Base-by-base conservation (phyloP, 2,113 vertebrate species). In the Benthochromis sp. region DNA sequence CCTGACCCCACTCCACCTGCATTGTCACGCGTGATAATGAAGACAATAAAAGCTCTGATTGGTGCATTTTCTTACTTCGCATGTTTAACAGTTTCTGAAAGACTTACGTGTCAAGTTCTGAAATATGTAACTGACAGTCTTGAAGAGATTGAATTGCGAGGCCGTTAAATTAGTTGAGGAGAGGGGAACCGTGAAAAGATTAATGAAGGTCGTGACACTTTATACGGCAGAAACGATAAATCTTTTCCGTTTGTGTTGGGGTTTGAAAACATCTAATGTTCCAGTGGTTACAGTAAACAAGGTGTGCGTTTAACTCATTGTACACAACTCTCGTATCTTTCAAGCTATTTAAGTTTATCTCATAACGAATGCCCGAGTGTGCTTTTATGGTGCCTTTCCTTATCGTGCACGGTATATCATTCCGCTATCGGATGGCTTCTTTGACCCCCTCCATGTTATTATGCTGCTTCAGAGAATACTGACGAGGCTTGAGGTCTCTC, bases 301-400 rank as follows among this genome's bases (percentile, higher is more conserved):
- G 10, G 14, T 78, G 29, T 27, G 12, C 47, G 6, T 36, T 8
- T 36, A 9, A n/a, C 12, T 17, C 69, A 47, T 17, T 19, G 71
- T 31, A 2, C 14, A 78, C 2, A 59, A 40, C 6, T 34, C 19
- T 63, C 21, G 12, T 63, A 84, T 57, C 61, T 38, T 17, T 79
- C 10, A n/a, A 34, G 21, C 79, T 88, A 84, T 92, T 55, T 88
- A 10, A 47, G 71, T 36, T 88, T 61, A 83, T 14, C 17, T 83
- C 47, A 79, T 38, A 66, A 38, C 7, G 2, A 55, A 34, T 78
- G 38, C 83, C 17, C 9, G 1, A 87, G 98, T 97, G 97, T 69
- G 97, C 98, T 4, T 99, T 99, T 85, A 98, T 98, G 97, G 98
- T 99, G 73, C 97, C 97, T 1, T 98, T 98, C 93, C 96, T 98